Percentiles rank a stretch among this genome's conserved stretches.
Evolutionary conservation across 1,140 invertebrate genomes (phyloP).

Genomic region (Drosophila insularis): DNA sequence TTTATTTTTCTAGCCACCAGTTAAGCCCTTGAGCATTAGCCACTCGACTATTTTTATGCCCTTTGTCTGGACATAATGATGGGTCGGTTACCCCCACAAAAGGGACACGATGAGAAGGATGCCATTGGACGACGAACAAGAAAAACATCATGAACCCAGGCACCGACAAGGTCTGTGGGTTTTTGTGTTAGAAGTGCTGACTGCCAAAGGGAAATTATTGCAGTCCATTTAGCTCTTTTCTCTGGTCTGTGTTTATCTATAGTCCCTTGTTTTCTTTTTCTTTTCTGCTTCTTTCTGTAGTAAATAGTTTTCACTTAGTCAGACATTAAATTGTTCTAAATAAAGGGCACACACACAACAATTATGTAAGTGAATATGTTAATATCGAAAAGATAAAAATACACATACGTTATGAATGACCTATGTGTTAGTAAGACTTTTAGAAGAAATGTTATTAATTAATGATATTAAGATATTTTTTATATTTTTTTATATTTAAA

Average conservation of each 20-base stretch:
- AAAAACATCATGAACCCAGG: not conserved
- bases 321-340: constrained; percentile 3
- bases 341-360: not conserved
- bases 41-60: constrained; percentile 22
- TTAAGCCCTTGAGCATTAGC: constrained; percentile 8
- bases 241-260: not conserved
- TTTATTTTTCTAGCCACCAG: constrained; percentile 16
- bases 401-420: too few relatives aligned
- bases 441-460: too few relatives aligned
- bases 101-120: not conserved
- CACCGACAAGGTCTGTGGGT: constrained; percentile 34
- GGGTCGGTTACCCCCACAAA: constrained; percentile 18
- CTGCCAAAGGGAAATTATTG: constrained; percentile 6
- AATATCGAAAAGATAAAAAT: too few relatives aligned
- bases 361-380: too few relatives aligned
- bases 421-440: too few relatives aligned
- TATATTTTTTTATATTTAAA: too few relatives aligned
- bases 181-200: constrained; percentile 22
- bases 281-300: not conserved
- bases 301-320: constrained; percentile 3
- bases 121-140: not conserved
- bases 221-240: not conserved
- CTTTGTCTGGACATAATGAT: constrained; percentile 35
- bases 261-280: not conserved
- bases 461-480: too few relatives aligned